Conservation (phyloP, 2,888 invertebrate genomes). For the Synergus umbraculus region DNA sequence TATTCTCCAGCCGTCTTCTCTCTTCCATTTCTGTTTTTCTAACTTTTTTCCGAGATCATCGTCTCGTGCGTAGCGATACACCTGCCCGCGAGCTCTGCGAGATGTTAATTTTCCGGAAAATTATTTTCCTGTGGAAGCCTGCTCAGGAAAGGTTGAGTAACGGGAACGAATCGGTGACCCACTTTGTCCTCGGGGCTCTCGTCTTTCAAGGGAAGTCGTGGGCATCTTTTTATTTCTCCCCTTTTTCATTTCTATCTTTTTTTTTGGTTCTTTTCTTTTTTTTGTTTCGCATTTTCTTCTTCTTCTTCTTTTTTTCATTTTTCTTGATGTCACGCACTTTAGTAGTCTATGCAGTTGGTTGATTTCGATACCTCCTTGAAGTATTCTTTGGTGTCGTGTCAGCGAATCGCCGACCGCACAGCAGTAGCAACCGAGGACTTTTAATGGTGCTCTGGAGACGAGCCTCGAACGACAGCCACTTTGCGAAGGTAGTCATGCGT, state of each 20-base stretch:
- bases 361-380: slow-evolving; percentile 14
- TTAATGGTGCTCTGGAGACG: slow-evolving; percentile 36
- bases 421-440: slow-evolving; percentile 22
- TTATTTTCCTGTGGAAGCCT: slow-evolving; percentile 62
- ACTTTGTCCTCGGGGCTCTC: slow-evolving; percentile 43
- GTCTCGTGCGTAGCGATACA: slow-evolving; percentile 31
- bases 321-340: slow-evolving; percentile 5
- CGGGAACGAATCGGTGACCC: slow-evolving; percentile 42
- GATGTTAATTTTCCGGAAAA: slow-evolving; percentile 72
- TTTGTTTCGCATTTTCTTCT: not conserved
- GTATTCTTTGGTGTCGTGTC: slow-evolving; percentile 33
- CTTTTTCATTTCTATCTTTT: slow-evolving; percentile 12
- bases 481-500: slow-evolving; percentile 62
- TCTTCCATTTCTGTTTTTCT: slow-evolving; percentile 46
- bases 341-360: not conserved
- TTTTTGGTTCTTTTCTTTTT: not conserved
- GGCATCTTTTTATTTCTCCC: not conserved
- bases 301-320: not conserved
- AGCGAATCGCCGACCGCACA: slow-evolving; percentile 29
- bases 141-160: slow-evolving; percentile 39
- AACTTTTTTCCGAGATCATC: slow-evolving; percentile 11
- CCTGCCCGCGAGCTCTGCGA: slow-evolving; percentile 45
- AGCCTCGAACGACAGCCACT: slow-evolving; percentile 57
- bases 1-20: slow-evolving; percentile 47
- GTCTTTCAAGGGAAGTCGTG: slow-evolving; percentile 19